Evolutionary conservation across 2,888 invertebrate genomes (phyloP).

Genomic region (Masnerella sp.): DNA sequence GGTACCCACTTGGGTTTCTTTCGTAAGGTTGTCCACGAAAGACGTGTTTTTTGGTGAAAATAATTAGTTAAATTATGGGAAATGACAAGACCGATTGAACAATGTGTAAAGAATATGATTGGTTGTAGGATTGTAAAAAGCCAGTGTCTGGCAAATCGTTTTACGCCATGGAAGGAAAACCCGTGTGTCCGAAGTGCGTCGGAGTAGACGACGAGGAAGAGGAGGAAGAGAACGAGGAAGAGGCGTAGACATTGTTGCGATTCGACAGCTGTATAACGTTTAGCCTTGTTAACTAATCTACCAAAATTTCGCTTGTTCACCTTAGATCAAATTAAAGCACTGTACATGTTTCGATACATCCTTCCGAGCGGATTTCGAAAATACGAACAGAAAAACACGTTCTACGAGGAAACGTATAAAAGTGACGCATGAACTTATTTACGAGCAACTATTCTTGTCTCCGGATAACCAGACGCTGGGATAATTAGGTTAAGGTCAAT

Average conservation of each 20-base stretch:
- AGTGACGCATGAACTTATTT: constrained; percentile 54
- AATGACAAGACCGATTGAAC: no score
- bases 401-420: constrained; percentile 32
- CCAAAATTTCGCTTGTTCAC: constrained; percentile 17
- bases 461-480: constrained; percentile 48
- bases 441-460: constrained; percentile 59
- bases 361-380: no score
- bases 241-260: no score
- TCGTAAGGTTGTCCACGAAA: no score
- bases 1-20: no score
- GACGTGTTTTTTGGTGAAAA: no score
- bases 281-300: constrained; percentile 43
- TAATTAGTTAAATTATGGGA: no score
- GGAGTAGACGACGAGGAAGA: constrained; percentile 92
- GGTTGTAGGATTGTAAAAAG: constrained; percentile 93
- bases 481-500: constrained; percentile 59
- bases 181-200: constrained; percentile 95
- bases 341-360: no score
- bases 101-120: no score
- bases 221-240: constrained; percentile 77
- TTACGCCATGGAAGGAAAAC: constrained; percentile 98
- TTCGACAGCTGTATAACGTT: no score
- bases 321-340: no score
- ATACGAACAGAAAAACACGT: no score
- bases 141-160: constrained; percentile 96